phyloP scores from a whole-genome alignment of 2,888 invertebrate species.

The Crematogaster levior region DNA sequence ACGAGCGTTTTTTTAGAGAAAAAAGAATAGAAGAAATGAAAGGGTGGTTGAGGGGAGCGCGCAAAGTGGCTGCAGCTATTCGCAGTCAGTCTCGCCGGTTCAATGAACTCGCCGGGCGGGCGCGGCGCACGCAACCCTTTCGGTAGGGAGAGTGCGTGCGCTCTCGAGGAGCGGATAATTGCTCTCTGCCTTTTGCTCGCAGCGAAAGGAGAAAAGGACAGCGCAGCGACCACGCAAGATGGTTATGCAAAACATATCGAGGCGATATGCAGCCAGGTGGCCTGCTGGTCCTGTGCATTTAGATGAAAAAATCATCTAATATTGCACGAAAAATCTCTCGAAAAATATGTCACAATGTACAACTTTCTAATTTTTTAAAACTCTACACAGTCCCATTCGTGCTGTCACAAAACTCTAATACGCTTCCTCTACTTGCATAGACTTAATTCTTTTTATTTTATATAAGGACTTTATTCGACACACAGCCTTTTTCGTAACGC shows the following conservation, averaged over 20 bases:
- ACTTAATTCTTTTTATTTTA: no score
- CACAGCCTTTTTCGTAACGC: no score
- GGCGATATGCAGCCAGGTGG: neutral
- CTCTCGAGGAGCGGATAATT: constrained; percentile 54
- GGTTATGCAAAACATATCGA: constrained; percentile 46
- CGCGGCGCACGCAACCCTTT: constrained; percentile 60
- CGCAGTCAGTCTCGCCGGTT: constrained; percentile 43
- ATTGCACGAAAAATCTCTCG: neutral
- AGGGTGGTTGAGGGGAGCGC: constrained; percentile 10
- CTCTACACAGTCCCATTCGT: no score
- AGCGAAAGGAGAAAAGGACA: constrained; percentile 41
- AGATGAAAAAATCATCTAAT: neutral
- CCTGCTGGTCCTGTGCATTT: neutral
- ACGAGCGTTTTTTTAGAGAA: constrained; percentile 24
- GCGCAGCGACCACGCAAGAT: constrained; percentile 13
- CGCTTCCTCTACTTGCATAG: no score
- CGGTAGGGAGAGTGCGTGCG: constrained; percentile 24
- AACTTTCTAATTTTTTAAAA: no score
- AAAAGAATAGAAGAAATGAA: neutral
- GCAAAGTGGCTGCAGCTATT: constrained; percentile 15
- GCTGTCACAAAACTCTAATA: no score
- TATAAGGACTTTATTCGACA: no score
- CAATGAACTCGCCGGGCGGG: constrained; percentile 43
- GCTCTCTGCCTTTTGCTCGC: constrained; percentile 25
- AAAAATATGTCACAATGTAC: neutral